Base-by-base conservation (phyloP, 2,888 invertebrate genomes). In the Protophormia terraenovae region DNA sequence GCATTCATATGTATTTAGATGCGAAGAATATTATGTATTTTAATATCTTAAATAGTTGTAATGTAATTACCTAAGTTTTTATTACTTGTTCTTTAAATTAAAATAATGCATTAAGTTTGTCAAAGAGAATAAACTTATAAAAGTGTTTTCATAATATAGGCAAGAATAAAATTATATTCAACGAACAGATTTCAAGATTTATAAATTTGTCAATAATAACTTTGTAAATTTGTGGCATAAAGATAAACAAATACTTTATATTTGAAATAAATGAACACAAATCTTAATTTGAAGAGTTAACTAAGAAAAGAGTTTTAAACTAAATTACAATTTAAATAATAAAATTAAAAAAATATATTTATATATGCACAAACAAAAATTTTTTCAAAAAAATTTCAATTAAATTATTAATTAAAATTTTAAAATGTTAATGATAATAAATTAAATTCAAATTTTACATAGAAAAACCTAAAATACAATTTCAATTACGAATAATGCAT, bases 41-140 rank as follows among this genome's bases (percentile, higher is more conserved):
- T 41, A 75, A 53, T 62, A 69, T 81, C 50, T 29, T 67, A 75
- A 81, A 81, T 75, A 75, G 62, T 75, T 81, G 50, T 64, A 81
- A 81, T 75, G 41, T 50, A 75, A 75, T 81, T 69, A 75, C 67
- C 32, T 16, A 60, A 67, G 62, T 72, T 75, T 73, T 50, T 32
- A 27, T 32, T 32, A 75, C 47, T 75, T 72, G 14, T 27, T 27
- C 72, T 45, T 60, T 58, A 29, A 41, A 72, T 58, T 29, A 72
- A 53, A 12, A 35, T 38, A 32, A 71, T 67, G 45, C 29, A 27
- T 47, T 67, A 27, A 67, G 66, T 45, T 47, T 67, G 27, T 47
- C 47, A 67, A 67, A 45, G 27, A 12, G 5, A 67, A 67, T 47
- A 29, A 27, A 47, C n/a, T n/a, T n/a, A n/a, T n/a, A 67, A 50